A percentile compares a stretch with the other conserved stretches of the same genome.
phyloP scores from a whole-genome alignment of 2,888 invertebrate species.

The Eupithecia subumbrata region DNA sequence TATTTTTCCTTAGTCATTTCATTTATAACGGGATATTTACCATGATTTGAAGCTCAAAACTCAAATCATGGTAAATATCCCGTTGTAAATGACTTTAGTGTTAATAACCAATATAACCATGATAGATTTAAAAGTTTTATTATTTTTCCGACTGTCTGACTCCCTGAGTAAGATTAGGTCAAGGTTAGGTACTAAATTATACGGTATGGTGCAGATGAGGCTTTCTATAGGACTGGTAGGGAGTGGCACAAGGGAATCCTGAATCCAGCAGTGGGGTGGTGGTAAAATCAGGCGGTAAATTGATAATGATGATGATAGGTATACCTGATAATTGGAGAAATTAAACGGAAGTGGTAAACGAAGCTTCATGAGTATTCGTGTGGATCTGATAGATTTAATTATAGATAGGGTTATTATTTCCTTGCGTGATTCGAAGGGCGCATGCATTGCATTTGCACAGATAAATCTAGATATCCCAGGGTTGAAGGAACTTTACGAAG shows the following conservation, averaged over 20 bases:
- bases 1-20: too few species aligned
- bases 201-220: not conserved
- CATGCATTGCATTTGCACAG: constrained; percentile 11
- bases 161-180: not conserved
- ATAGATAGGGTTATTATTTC: constrained; percentile 12
- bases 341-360: constrained; percentile 3
- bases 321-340: not conserved
- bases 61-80: too few species aligned
- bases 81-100: too few species aligned
- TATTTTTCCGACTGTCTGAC: too few species aligned
- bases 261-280: not conserved
- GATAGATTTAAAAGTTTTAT: too few species aligned
- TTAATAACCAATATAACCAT: too few species aligned
- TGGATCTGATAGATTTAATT: constrained; percentile 16
- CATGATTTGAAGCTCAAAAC: too few species aligned
- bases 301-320: not conserved
- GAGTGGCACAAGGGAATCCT: not conserved
- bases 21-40: too few species aligned
- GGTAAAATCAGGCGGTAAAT: not conserved
- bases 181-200: not conserved
- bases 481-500: not conserved
- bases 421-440: constrained; percentile 11
- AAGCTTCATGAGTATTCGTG: constrained; percentile 4
- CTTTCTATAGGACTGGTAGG: not conserved
- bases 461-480: constrained; percentile 4